Conservation (phyloP, 1,140 invertebrate genomes). For the Trachelipus rathkii region DNA sequence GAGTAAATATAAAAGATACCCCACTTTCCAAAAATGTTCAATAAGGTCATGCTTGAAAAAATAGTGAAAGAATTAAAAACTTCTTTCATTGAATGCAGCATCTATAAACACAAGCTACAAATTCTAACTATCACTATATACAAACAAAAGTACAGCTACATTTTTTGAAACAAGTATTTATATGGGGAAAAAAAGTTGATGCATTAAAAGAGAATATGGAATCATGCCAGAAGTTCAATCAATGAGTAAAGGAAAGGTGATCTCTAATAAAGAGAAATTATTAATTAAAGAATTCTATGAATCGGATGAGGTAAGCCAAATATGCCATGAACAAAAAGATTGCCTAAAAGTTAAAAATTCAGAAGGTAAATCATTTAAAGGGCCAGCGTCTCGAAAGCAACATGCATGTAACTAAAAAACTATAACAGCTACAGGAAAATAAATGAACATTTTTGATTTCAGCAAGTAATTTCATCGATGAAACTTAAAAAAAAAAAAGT, state of each 20-base stretch:
- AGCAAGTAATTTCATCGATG: too few species aligned
- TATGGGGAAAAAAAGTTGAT: background rate
- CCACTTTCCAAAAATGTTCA: background rate
- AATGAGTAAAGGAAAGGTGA: slow-evolving; percentile 19
- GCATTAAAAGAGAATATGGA: slow-evolving; percentile 14
- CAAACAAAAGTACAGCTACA: background rate
- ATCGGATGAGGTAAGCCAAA: background rate
- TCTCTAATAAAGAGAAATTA: background rate
- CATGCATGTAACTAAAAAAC: too few species aligned
- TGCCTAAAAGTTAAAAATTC: background rate
- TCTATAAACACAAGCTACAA: background rate
- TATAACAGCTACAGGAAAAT: too few species aligned
- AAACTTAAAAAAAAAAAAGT: too few species aligned
- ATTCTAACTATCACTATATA: background rate
- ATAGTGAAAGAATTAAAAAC: background rate
- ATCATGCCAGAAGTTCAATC: background rate
- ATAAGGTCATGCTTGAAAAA: background rate
- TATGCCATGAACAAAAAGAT: background rate
- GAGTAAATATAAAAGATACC: too few species aligned
- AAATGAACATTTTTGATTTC: too few species aligned
- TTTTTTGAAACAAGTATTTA: background rate
- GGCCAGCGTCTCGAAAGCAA: too few species aligned
- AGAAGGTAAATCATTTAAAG: background rate
- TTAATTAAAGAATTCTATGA: slow-evolving; percentile 1
- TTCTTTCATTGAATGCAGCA: background rate